Conservation (phyloP, 2,888 invertebrate genomes). For the Oxycera nigricornis region DNA sequence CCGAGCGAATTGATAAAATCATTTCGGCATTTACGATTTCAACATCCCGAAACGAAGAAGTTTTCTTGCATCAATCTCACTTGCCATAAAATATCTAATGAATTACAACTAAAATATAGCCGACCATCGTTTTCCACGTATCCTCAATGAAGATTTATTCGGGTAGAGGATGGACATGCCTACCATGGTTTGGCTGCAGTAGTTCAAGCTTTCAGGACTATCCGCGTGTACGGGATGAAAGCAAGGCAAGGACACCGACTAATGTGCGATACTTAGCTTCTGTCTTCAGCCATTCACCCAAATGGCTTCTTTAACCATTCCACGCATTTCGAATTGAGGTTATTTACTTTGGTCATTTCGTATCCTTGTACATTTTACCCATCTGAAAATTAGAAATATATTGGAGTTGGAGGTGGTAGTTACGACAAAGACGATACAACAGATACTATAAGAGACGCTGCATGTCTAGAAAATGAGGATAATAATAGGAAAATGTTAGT, state of each 20-base stretch:
- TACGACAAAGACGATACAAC: not conserved
- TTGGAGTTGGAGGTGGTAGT: not conserved
- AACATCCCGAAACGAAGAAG: not conserved
- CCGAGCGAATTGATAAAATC: not conserved
- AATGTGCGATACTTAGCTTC: not conserved
- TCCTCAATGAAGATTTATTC: not conserved
- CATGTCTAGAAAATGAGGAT: not conserved
- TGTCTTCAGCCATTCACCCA: not conserved
- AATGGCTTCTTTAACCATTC: not conserved
- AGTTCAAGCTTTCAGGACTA: not conserved
- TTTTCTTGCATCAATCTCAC: constrained; percentile 6
- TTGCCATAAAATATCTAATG: not conserved
- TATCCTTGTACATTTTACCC: not conserved
- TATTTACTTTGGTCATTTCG: not conserved
- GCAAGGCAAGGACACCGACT: not conserved
- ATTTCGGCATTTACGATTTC: not conserved
- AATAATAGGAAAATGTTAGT: constrained; percentile 12
- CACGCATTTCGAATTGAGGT: not conserved
- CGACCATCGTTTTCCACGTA: not conserved
- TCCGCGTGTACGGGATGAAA: not conserved
- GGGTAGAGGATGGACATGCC: not conserved
- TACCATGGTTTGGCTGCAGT: not conserved
- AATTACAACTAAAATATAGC: not conserved
- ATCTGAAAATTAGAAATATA: not conserved
- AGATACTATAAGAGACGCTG: not conserved